Percentiles rank a stretch among this genome's conserved stretches.
phyloP scores from a whole-genome alignment of 2,888 invertebrate species.

The Choreutis nemorana region DNA sequence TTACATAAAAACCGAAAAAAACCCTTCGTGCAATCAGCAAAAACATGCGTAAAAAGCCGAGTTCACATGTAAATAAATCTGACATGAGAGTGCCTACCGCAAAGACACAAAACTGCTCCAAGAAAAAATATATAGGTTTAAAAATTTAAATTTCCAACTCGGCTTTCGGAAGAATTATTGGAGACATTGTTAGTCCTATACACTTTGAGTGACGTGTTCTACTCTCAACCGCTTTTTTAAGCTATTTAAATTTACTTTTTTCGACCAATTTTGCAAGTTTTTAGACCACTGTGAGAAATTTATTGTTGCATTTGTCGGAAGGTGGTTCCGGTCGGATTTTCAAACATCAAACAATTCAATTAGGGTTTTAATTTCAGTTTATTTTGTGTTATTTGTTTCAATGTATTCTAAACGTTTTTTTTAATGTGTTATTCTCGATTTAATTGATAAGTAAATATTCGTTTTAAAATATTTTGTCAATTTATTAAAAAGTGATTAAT shows the following conservation, averaged over 20 bases:
- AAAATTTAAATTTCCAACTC: conserved; percentile 46
- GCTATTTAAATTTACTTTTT: conserved; percentile 38
- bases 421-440: too few relatives aligned
- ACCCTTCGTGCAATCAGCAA: conserved; percentile 45
- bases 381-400: neutral
- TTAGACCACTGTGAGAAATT: conserved; percentile 36
- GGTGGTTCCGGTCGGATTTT: conserved; percentile 17
- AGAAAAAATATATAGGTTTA: conserved; percentile 13
- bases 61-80: conserved; percentile 52
- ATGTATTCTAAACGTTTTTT: conserved; percentile 3
- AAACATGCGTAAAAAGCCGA: conserved; percentile 41
- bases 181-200: conserved; percentile 47
- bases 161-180: conserved; percentile 43
- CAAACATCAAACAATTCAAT: conserved; percentile 8
- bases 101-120: conserved; percentile 12
- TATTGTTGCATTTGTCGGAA: conserved; percentile 42
- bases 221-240: conserved; percentile 22
- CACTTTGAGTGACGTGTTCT: conserved; percentile 43
- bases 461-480: too few relatives aligned
- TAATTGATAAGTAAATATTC: too few relatives aligned
- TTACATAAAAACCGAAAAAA: conserved; percentile 27
- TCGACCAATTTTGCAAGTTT: conserved; percentile 44
- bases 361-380: conserved; percentile 4
- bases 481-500: too few relatives aligned
- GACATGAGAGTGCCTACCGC: conserved; percentile 46